Percentiles rank a stretch among this genome's conserved stretches.
phyloP scores from a whole-genome alignment of 2,888 invertebrate species.

The Plebejus melissa region DNA sequence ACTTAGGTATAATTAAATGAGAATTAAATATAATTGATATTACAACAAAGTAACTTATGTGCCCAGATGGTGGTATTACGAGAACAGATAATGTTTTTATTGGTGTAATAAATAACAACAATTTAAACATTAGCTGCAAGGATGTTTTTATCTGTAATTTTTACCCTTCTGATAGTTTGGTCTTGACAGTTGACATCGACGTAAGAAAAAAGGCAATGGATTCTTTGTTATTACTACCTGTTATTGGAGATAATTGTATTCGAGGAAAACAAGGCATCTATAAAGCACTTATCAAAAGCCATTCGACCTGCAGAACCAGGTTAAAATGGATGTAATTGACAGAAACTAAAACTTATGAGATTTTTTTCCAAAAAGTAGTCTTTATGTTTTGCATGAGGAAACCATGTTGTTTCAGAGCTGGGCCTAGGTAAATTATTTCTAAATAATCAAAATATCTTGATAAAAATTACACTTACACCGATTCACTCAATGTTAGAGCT shows the following conservation, averaged over 20 bases:
- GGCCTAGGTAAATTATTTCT: no score
- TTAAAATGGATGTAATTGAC: neutral
- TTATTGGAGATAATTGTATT: neutral
- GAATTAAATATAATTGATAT: neutral
- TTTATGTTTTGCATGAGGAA: neutral
- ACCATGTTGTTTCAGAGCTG: no score
- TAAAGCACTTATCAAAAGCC: neutral
- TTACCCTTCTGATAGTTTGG: neutral
- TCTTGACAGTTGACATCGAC: slow-evolving; percentile 3
- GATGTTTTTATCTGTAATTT: neutral
- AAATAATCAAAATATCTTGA: no score
- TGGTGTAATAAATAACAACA: neutral
- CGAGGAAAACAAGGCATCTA: neutral
- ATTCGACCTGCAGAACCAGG: neutral
- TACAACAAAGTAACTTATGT: neutral
- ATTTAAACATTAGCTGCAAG: neutral
- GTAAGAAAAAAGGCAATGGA: neutral
- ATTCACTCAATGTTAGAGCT: no score
- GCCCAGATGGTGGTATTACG: neutral
- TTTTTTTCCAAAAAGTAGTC: neutral
- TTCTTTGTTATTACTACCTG: neutral
- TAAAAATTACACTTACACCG: no score
- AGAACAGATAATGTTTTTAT: slow-evolving; percentile 12
- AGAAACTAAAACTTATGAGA: neutral
- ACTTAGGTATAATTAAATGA: slow-evolving; percentile 12